Percentiles rank a stretch among this genome's conserved stretches.
These are phyloP conservation scores for Microchirus variegatus DNA, from an alignment of 2,797 vertebrate genomes.

Conservation along the genomic window DNA sequence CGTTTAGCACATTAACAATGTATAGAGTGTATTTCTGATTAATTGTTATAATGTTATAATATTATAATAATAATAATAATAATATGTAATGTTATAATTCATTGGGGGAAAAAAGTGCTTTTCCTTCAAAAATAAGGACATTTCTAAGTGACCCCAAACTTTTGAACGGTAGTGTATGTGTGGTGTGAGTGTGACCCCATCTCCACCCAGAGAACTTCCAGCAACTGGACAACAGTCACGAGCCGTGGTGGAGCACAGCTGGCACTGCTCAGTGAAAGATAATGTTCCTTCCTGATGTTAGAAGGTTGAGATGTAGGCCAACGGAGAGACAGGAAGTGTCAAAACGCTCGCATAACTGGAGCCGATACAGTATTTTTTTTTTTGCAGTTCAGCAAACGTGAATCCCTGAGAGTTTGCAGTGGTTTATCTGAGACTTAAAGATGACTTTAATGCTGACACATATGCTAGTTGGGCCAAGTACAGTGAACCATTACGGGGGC, in stretches of 20 bases:
- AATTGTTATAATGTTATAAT: no score
- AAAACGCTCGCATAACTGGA: slow-evolving; percentile 54
- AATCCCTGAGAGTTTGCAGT: slow-evolving; percentile 51
- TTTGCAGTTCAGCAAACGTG: slow-evolving; percentile 70
- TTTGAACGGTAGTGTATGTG: no score
- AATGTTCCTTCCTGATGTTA: slow-evolving; percentile 27
- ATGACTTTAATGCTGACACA: slow-evolving; percentile 65
- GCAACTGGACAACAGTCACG: slow-evolving; percentile 1
- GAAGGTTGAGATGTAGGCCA: slow-evolving; percentile 35
- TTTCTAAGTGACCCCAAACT: no score
- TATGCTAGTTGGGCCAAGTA: slow-evolving; percentile 33
- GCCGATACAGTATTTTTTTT: slow-evolving; percentile 47
- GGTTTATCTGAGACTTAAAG: slow-evolving; percentile 53
- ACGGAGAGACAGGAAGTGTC: slow-evolving; percentile 53
- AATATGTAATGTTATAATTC: no score
- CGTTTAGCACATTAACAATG: no score
- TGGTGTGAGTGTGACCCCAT: slow-evolving; percentile 45
- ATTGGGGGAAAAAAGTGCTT: no score
- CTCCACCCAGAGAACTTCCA: slow-evolving; percentile 23
- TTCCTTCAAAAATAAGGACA: no score
- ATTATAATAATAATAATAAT: no score
- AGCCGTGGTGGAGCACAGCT: slow-evolving; percentile 24
- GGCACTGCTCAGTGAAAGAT: slow-evolving; percentile 39
- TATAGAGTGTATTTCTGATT: no score
- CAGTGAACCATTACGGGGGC: slow-evolving; percentile 42